Conservation (phyloP, 37 sponge, comb jelly and placozoan genomes). For the Beroe forskalii region DNA sequence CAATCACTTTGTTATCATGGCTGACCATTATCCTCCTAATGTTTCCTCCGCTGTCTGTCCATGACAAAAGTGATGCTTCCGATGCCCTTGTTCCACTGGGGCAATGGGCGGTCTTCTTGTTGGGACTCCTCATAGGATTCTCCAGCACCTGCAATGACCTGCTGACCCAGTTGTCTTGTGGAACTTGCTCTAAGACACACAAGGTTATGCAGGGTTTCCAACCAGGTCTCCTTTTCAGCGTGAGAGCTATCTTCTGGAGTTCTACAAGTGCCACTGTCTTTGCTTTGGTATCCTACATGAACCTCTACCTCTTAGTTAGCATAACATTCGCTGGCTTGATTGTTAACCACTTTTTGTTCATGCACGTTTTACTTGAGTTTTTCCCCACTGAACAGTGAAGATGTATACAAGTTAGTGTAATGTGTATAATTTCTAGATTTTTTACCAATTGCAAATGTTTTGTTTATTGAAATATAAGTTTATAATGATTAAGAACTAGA, state of each 20-base stretch:
- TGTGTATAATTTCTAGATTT: too few species aligned
- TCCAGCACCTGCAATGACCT: slow-evolving; percentile 36
- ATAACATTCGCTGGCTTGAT: neutral
- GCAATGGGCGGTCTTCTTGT: neutral
- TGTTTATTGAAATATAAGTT: too few species aligned
- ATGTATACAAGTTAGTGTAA: too few species aligned
- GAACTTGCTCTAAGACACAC: neutral
- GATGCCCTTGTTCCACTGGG: neutral
- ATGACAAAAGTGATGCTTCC: too few species aligned
- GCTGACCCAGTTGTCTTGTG: slow-evolving; percentile 10
- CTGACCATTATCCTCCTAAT: neutral
- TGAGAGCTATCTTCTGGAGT: slow-evolving; percentile 22
- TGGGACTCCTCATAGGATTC: neutral
- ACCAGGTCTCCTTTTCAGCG: neutral
- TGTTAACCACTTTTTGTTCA: slow-evolving; percentile 10
- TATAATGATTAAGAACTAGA: too few species aligned
- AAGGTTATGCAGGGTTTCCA: slow-evolving; percentile 55
- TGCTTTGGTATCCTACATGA: neutral
- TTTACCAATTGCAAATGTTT: too few species aligned
- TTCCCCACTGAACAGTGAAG: too few species aligned
- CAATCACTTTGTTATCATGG: too few species aligned
- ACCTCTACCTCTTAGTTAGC: neutral
- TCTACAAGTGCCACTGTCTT: neutral
- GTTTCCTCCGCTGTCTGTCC: slow-evolving; percentile 7
- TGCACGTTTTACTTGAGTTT: too few species aligned